Evolutionary conservation across 2,888 invertebrate species (phyloP).

Genomic region (Stegana nigrithorax): DNA sequence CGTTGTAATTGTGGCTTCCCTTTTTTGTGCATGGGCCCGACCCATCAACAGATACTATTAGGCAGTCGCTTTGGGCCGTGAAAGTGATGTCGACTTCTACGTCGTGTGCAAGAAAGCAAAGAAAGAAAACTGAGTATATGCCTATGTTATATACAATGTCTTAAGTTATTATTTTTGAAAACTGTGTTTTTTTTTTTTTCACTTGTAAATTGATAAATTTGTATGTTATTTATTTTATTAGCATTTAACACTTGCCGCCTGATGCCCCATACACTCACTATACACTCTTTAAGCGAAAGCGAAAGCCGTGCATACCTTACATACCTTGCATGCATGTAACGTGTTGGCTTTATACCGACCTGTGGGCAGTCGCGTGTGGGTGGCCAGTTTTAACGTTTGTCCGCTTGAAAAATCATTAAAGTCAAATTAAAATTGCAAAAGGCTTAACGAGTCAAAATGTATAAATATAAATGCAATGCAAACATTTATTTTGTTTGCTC

Average conservation of each 20-base stretch:
- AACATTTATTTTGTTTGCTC: not conserved
- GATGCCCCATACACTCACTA: too few relatives aligned
- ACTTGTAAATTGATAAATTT: conserved; percentile 57
- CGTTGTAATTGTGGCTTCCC: conserved; percentile 22
- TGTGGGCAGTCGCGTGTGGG: conserved; percentile 41
- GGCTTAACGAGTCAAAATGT: conserved; percentile 32
- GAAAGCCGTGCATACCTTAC: conserved; percentile 30
- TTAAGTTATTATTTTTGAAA: too few relatives aligned
- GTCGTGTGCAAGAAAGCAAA: too few relatives aligned
- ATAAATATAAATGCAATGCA: not conserved
- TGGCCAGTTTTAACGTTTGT: conserved; percentile 52
- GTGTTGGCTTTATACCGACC: not conserved
- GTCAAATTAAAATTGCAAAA: conserved; percentile 59
- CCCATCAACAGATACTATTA: conserved; percentile 55
- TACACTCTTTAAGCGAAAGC: conserved; percentile 44
- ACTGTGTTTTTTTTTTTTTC: conserved; percentile 13
- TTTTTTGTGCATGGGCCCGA: conserved; percentile 1
- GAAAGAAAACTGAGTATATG: too few relatives aligned
- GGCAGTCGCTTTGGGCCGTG: conserved; percentile 64
- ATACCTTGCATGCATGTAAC: not conserved
- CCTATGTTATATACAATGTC: too few relatives aligned
- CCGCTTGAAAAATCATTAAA: conserved; percentile 65
- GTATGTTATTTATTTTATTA: conserved; percentile 61
- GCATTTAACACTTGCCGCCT: conserved; percentile 57
- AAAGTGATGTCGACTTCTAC: conserved; percentile 58